phyloP scores from a whole-genome alignment of 2,797 vertebrate species.

The Poeciliopsis gracilis region DNA sequence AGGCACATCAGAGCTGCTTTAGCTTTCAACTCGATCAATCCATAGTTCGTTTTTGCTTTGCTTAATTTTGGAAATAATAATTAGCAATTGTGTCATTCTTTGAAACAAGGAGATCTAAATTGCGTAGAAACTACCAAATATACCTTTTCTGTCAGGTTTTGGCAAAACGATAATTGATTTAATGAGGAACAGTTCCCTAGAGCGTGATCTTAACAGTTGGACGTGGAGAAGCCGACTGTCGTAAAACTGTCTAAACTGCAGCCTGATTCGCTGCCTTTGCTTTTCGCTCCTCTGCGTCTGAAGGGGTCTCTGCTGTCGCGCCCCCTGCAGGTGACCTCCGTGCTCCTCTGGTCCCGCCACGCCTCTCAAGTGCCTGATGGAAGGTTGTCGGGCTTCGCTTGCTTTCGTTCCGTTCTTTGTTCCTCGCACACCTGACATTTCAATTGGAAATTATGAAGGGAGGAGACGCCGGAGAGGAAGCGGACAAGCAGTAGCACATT shows the following conservation, averaged over 20 bases:
- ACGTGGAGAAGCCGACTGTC: neutral
- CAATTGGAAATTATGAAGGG: neutral
- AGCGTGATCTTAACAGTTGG: neutral
- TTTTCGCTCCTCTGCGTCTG: neutral
- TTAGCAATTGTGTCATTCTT: neutral
- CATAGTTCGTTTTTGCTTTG: neutral
- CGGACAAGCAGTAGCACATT: constrained; percentile 41
- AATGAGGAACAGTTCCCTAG: neutral
- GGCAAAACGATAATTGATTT: neutral
- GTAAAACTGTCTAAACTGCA: neutral
- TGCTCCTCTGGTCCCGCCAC: neutral
- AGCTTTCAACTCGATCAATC: neutral
- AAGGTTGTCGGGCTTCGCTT: neutral
- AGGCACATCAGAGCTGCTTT: neutral
- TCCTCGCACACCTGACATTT: neutral
- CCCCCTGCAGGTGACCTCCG: neutral
- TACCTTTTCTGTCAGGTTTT: neutral
- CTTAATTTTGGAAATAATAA: neutral
- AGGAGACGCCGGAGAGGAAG: neutral
- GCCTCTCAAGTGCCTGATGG: constrained; percentile 29
- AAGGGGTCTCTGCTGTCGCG: neutral
- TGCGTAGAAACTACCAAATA: neutral
- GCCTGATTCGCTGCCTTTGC: neutral
- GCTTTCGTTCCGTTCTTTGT: neutral
- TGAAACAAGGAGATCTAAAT: neutral